Percentiles rank a stretch among this genome's conserved stretches.
These are phyloP conservation scores for Ptycholaimellus sp. DNA, from an alignment of 2,888 invertebrate genomes.

Conservation along the genomic window DNA sequence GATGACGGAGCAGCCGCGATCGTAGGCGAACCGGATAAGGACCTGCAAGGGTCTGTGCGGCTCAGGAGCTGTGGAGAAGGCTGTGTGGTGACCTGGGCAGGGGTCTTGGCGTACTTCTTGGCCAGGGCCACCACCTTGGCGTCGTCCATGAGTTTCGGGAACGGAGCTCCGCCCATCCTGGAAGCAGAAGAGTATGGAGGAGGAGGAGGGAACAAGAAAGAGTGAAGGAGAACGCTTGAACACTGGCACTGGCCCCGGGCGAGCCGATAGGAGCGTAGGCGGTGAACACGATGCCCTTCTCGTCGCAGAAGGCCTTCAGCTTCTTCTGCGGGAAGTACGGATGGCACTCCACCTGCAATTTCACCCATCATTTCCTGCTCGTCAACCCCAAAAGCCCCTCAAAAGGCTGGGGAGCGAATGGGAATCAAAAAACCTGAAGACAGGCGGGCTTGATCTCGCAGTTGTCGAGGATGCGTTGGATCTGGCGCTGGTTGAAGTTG, in stretches of 20 bases:
- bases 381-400: too few species aligned
- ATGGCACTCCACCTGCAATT: constrained; percentile 45
- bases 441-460: constrained; percentile 17
- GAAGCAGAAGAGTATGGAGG: too few species aligned
- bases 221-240: neutral
- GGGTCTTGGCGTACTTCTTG: constrained; percentile 13
- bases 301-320: constrained; percentile 37
- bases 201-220: too few species aligned
- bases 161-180: too few species aligned
- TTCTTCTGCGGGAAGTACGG: constrained; percentile 48
- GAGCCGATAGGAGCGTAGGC: constrained; percentile 16
- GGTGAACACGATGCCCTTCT: constrained; percentile 35
- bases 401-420: too few species aligned
- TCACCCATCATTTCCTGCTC: neutral
- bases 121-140: constrained; percentile 10
- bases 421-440: constrained; percentile 13
- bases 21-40: constrained; percentile 13
- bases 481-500: constrained; percentile 17
- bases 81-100: constrained; percentile 10
- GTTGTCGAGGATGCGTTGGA: constrained; percentile 15
- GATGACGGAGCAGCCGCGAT: constrained; percentile 13
- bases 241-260: constrained; percentile 10
- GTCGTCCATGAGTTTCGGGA: too few species aligned
- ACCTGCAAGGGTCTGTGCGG: constrained; percentile 8
- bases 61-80: constrained; percentile 1